Evolutionary conservation across 2,113 vertebrate genomes (phyloP).

Genomic region (Vanacampus margaritifer): DNA sequence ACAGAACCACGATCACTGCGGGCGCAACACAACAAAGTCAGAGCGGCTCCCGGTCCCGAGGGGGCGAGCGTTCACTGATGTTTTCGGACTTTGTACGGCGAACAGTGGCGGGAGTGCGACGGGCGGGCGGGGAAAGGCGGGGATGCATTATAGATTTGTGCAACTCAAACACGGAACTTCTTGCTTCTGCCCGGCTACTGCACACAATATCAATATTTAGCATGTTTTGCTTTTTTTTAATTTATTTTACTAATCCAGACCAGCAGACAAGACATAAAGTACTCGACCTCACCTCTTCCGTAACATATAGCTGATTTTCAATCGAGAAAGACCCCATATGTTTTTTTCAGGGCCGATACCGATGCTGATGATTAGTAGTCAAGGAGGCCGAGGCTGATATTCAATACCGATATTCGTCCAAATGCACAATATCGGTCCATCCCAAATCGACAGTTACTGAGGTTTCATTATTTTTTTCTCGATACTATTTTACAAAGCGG

Average conservation of each 20-base stretch:
- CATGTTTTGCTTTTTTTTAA: not conserved
- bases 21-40: not conserved
- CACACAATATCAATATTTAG: not conserved
- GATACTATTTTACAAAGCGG: no score
- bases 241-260: not conserved
- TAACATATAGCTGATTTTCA: no score
- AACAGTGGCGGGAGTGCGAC: slow-evolving; percentile 25
- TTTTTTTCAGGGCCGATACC: no score
- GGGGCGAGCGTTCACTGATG: slow-evolving; percentile 49
- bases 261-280: not conserved
- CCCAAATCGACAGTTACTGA: no score
- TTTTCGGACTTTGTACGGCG: slow-evolving; percentile 46
- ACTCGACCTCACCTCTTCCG: not conserved
- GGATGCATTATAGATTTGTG: slow-evolving; percentile 47
- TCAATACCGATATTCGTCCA: no score
- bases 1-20: slow-evolving; percentile 90
- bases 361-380: no score
- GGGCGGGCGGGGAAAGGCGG: no score
- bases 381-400: no score
- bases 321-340: no score
- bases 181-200: not conserved
- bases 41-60: not conserved
- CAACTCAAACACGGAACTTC: not conserved
- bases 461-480: no score
- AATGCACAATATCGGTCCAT: no score